Conservation (phyloP, 2,797 vertebrate genomes). For the Dicrostonyx torquatus region DNA sequence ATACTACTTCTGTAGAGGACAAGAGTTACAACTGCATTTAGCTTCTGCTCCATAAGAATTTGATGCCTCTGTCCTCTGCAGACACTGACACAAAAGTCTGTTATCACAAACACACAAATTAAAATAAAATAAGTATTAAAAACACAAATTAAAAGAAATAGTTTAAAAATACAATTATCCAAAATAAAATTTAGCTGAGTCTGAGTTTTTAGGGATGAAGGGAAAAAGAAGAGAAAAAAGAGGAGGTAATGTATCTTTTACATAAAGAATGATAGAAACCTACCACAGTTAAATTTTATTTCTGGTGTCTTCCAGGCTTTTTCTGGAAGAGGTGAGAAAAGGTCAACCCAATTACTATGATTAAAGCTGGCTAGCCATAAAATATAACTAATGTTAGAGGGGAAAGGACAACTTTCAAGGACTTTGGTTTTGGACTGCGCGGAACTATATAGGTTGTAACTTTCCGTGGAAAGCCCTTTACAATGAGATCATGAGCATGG, state of each 20-base stretch:
- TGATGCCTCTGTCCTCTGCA: background rate
- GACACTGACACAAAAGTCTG: background rate
- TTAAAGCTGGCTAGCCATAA: background rate
- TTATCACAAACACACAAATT: background rate
- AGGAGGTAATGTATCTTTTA: background rate
- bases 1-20: background rate
- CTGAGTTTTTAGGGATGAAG: background rate
- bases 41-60: no score
- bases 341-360: background rate
- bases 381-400: background rate
- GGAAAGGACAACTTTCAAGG: background rate
- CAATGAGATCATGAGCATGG: background rate
- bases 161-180: background rate
- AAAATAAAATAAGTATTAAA: background rate
- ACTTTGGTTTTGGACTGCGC: background rate
- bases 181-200: background rate
- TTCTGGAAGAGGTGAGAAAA: slow-evolving; percentile 21
- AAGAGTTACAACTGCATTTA: background rate
- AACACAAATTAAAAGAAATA: background rate
- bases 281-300: background rate
- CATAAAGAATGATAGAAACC: background rate
- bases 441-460: background rate
- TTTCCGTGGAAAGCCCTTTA: background rate
- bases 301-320: background rate
- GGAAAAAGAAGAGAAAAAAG: background rate